Evolutionary conservation across 2,888 invertebrate species (phyloP).

Genomic region (Caenorhabditis imperialis): DNA sequence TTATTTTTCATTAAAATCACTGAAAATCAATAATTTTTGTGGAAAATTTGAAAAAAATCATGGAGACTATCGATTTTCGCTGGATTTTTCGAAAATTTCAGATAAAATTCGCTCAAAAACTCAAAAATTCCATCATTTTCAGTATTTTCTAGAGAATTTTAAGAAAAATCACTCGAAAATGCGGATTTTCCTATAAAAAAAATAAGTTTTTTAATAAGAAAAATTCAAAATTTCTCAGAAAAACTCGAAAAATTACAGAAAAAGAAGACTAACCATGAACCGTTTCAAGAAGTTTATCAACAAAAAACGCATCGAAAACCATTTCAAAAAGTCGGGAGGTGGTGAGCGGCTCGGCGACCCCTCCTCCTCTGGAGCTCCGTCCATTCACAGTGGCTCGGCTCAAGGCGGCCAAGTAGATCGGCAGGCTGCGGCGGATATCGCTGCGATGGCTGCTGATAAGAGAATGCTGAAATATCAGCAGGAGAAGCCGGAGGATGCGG

Average conservation of each 20-base stretch:
- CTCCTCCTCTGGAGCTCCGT: constrained; percentile 41
- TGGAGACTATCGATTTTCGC: too few relatives aligned
- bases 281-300: constrained; percentile 70
- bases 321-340: constrained; percentile 68
- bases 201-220: too few relatives aligned
- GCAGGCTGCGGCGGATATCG: constrained; percentile 57
- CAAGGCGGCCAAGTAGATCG: constrained; percentile 51
- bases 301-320: constrained; percentile 65
- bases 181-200: too few relatives aligned
- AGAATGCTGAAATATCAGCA: constrained; percentile 55
- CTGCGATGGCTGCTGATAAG: constrained; percentile 61
- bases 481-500: constrained; percentile 23
- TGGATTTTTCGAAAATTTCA: not conserved
- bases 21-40: too few relatives aligned
- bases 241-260: too few relatives aligned
- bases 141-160: too few relatives aligned
- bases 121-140: too few relatives aligned
- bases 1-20: too few relatives aligned
- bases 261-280: constrained; percentile 65
- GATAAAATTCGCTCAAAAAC: not conserved
- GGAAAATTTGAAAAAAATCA: too few relatives aligned
- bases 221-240: too few relatives aligned
- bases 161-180: too few relatives aligned
- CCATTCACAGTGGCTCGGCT: constrained; percentile 31
- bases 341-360: constrained; percentile 59